Evolutionary conservation across 2,888 invertebrate genomes (phyloP).

Genomic region (Zygogramma bicolorata): DNA sequence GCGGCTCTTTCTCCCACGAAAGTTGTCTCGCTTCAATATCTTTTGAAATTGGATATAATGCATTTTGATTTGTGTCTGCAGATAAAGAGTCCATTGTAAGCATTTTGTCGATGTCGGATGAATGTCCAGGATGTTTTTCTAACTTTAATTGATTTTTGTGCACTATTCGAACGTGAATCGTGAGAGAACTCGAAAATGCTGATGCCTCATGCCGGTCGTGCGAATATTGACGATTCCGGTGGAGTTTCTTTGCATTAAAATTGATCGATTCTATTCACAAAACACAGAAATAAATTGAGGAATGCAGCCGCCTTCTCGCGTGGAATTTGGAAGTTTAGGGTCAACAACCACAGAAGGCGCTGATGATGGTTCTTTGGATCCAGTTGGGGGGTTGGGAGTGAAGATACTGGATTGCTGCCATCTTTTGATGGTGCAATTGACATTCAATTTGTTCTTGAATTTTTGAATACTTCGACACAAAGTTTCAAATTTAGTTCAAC

Average conservation of each 20-base stretch:
- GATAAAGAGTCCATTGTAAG: slow-evolving; percentile 51
- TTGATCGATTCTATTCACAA: neutral
- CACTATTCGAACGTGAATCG: neutral
- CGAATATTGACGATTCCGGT: neutral
- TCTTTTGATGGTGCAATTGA: too few species aligned
- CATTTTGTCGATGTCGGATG: slow-evolving; percentile 42
- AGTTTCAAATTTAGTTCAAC: too few species aligned
- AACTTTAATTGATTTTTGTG: slow-evolving; percentile 39
- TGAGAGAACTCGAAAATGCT: neutral
- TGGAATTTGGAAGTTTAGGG: too few species aligned
- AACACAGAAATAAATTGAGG: too few species aligned
- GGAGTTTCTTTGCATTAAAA: too few species aligned
- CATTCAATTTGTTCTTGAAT: too few species aligned
- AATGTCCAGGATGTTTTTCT: slow-evolving; percentile 41
- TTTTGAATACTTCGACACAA: too few species aligned
- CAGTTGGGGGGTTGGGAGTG: too few species aligned
- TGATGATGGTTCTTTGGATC: too few species aligned
- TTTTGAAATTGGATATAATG: slow-evolving; percentile 54
- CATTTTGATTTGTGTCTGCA: slow-evolving; percentile 58
- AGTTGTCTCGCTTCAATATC: slow-evolving; percentile 41
- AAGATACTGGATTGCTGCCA: too few species aligned
- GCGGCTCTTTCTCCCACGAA: slow-evolving; percentile 35
- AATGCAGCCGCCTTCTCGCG: too few species aligned
- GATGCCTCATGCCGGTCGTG: neutral
- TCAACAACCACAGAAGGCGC: too few species aligned